These are phyloP conservation scores for Nylanderia fulva DNA, from an alignment of 1,140 invertebrate species.

Conservation along the genomic window DNA sequence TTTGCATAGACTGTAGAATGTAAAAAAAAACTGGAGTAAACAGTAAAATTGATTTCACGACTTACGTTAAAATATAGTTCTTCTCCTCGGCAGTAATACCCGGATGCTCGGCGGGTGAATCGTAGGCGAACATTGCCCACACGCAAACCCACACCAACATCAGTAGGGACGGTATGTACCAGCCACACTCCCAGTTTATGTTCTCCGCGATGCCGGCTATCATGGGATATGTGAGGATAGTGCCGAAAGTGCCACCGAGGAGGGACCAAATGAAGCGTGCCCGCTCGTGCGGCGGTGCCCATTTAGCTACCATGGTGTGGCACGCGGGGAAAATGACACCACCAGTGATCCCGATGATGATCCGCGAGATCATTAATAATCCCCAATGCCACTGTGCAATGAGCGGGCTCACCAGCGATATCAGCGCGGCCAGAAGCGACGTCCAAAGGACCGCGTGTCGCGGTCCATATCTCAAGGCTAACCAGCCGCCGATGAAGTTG, in stretches of 20 bases:
- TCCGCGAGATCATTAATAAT: constrained; percentile 61
- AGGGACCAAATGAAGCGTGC: constrained; percentile 90
- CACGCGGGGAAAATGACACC: constrained; percentile 90
- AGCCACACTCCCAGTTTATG: constrained; percentile 90
- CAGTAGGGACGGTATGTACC: constrained; percentile 89
- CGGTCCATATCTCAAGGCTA: constrained; percentile 88
- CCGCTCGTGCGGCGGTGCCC: constrained; percentile 90
- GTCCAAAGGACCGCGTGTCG: constrained; percentile 89
- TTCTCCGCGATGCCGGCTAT: constrained; percentile 88
- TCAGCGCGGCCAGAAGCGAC: constrained; percentile 87
- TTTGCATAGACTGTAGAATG: too few species aligned
- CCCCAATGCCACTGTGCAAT: constrained; percentile 84
- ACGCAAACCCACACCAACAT: constrained; percentile 87
- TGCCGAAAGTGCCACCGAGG: constrained; percentile 91
- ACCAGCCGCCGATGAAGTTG: constrained; percentile 87
- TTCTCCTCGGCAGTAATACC: constrained; percentile 91
- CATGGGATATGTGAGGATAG: constrained; percentile 90
- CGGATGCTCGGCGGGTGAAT: constrained; percentile 90
- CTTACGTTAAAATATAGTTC: constrained; percentile 89
- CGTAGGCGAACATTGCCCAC: constrained; percentile 89
- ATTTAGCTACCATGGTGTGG: constrained; percentile 89
- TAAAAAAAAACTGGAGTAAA: too few species aligned
- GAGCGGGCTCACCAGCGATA: constrained; percentile 89
- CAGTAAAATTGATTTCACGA: background rate
- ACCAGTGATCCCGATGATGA: constrained; percentile 82